These are phyloP conservation scores for Illadopsis cleaveri DNA, from an alignment of 2,113 vertebrate genomes.

Conservation along the genomic window DNA sequence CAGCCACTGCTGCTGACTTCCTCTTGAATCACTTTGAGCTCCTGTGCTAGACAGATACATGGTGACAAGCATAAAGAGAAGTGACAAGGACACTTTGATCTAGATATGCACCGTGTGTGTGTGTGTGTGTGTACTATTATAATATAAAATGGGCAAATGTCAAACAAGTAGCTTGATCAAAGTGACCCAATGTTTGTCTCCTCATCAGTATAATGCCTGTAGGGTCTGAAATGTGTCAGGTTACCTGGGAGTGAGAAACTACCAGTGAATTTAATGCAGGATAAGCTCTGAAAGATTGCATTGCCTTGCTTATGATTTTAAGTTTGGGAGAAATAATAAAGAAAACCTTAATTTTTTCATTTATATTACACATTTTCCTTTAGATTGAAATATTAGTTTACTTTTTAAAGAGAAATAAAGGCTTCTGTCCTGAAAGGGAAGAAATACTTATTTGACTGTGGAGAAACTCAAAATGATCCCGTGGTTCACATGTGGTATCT, in stretches of 20 bases:
- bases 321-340: neutral
- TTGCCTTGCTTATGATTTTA: neutral
- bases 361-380: neutral
- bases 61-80: neutral
- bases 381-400: neutral
- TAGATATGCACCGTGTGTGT: neutral
- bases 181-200: neutral
- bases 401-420: neutral
- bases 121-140: neutral
- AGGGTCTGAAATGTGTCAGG: constrained; percentile 14
- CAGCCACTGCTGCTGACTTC: neutral
- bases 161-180: constrained; percentile 51
- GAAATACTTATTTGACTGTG: neutral
- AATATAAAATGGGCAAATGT: constrained; percentile 31
- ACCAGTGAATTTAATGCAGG: neutral
- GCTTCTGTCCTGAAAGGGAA: neutral
- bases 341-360: neutral
- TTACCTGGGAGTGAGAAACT: neutral
- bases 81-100: constrained; percentile 46
- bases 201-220: neutral
- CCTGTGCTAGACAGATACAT: neutral
- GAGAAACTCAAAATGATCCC: neutral
- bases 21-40: neutral
- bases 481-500: neutral
- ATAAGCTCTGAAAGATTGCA: neutral